phyloP scores from a whole-genome alignment of 2,113 vertebrate species.

The Pollimyrus isidori region DNA sequence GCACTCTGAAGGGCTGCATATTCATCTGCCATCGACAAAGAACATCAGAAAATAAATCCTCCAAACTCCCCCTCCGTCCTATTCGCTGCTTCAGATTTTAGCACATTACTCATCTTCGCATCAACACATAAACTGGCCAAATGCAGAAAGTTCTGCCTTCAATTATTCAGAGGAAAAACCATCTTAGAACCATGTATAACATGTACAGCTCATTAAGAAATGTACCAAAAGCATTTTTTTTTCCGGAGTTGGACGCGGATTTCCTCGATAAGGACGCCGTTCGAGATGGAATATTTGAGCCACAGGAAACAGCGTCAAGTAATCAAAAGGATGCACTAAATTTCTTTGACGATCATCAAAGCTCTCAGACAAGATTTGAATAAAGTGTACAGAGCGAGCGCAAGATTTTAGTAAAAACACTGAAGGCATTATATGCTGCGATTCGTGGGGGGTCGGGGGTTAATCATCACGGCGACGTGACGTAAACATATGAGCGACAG shows the following conservation, averaged over 20 bases:
- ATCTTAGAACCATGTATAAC: background rate
- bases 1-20: constrained; percentile 23
- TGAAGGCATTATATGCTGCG: background rate
- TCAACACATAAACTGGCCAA: background rate
- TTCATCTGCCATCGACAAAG: background rate
- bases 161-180: background rate
- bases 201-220: background rate
- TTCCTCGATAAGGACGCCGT: background rate
- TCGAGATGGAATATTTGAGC: background rate
- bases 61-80: constrained; percentile 47
- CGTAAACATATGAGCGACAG: background rate
- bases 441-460: background rate
- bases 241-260: background rate
- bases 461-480: background rate
- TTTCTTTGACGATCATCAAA: background rate
- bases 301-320: background rate
- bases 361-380: background rate
- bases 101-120: background rate
- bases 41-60: background rate
- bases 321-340: background rate
- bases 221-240: background rate
- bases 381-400: background rate
- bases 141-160: background rate
- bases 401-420: background rate
- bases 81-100: constrained; percentile 41